A percentile compares a stretch with the other conserved stretches of the same genome.
Conservation (phyloP, 2,113 vertebrate genomes). For the Scartelaos histophorus region DNA sequence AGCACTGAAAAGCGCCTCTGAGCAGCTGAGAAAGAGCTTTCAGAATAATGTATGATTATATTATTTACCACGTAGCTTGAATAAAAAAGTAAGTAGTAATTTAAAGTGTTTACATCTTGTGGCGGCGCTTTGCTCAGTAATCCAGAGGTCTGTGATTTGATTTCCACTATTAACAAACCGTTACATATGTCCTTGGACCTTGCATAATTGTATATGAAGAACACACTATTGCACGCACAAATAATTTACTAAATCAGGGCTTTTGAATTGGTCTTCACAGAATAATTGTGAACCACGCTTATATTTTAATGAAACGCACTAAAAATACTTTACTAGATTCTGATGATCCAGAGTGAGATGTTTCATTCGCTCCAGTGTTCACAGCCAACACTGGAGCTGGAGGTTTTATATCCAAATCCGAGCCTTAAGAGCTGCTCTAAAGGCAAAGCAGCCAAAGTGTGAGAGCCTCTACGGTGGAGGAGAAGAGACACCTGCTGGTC, state of each 20-base stretch:
- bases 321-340: background rate
- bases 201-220: no score
- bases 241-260: background rate
- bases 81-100: no score
- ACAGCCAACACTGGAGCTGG: background rate
- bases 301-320: background rate
- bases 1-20: no score
- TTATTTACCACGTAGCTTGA: no score
- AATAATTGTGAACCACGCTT: background rate
- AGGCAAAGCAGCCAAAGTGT: background rate
- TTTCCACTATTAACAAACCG: no score
- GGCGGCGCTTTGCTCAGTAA: no score
- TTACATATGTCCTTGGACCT: no score
- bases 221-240: no score
- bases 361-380: constrained; percentile 27
- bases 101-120: no score
- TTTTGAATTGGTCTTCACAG: background rate
- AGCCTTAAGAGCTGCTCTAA: constrained; percentile 1
- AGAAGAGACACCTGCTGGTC: constrained; percentile 76
- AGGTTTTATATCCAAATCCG: constrained; percentile 10
- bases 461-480: constrained; percentile 48
- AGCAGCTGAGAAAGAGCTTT: no score
- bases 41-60: no score
- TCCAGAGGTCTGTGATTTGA: no score
- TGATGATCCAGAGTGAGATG: background rate